phyloP scores from a whole-genome alignment of 2,888 invertebrate species.

The Epirrhoe tristata region DNA sequence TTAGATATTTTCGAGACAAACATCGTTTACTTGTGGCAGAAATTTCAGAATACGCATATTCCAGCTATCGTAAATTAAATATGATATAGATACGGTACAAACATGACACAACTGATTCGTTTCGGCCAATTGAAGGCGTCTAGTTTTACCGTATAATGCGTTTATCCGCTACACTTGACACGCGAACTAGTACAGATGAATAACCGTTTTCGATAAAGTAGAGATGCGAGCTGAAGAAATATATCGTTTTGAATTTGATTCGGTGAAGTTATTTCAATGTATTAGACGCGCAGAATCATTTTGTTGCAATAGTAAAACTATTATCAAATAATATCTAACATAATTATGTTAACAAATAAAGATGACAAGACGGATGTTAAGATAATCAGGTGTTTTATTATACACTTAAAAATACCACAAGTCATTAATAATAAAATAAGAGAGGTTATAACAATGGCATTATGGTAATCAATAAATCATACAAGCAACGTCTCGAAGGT shows the following conservation, averaged over 20 bases:
- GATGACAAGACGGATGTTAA: not conserved
- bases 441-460: constrained; percentile 3
- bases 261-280: not conserved
- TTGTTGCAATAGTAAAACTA: too few relatives aligned
- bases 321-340: too few relatives aligned
- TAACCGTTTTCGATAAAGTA: constrained; percentile 52
- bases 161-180: constrained; percentile 60
- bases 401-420: not conserved
- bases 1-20: too few relatives aligned
- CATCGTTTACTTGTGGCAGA: too few relatives aligned
- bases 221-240: constrained; percentile 1
- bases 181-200: constrained; percentile 54
- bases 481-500: constrained; percentile 55
- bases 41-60: not conserved
- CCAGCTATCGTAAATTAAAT: constrained; percentile 12
- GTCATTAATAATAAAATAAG: not conserved
- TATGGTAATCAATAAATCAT: constrained; percentile 35
- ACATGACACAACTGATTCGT: constrained; percentile 67
- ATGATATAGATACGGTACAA: constrained; percentile 18
- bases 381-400: not conserved
- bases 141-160: constrained; percentile 58
- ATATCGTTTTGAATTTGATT: constrained; percentile 2
- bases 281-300: not conserved
- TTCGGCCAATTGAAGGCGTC: constrained; percentile 58
- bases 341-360: not conserved